A percentile compares a stretch with the other conserved stretches of the same genome.
Evolutionary conservation across 2,888 invertebrate genomes (phyloP).

Genomic region (Rhamphomyia laevipes): DNA sequence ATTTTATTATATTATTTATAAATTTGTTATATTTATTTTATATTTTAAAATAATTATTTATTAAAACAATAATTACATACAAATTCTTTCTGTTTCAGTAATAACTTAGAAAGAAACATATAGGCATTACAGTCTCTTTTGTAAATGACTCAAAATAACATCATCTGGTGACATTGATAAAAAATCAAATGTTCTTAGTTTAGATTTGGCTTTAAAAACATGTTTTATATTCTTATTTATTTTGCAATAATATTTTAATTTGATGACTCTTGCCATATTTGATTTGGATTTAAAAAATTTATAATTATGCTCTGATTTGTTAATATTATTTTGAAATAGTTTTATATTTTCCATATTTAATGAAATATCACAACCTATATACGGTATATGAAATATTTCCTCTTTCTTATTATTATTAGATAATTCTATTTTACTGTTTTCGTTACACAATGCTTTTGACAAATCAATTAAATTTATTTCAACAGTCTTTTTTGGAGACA

Average conservation of each 20-base stretch:
- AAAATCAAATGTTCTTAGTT: conserved; percentile 42
- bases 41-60: too few relatives aligned
- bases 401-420: too few relatives aligned
- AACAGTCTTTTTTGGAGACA: too few relatives aligned
- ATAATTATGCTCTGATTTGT: neutral
- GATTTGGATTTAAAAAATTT: neutral
- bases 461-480: too few relatives aligned
- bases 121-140: too few relatives aligned
- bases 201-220: conserved; percentile 9
- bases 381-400: neutral
- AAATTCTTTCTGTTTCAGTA: too few relatives aligned
- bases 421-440: too few relatives aligned
- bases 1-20: too few relatives aligned
- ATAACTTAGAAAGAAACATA: too few relatives aligned
- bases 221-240: conserved; percentile 18
- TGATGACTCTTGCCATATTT: conserved; percentile 40
- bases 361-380: neutral
- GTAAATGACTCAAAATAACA: conserved; percentile 27
- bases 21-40: too few relatives aligned
- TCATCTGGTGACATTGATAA: conserved; percentile 49
- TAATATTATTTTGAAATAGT: neutral
- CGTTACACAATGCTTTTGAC: too few relatives aligned
- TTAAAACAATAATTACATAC: too few relatives aligned
- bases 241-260: conserved; percentile 27
- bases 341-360: neutral